A percentile compares a stretch with the other conserved stretches of the same genome.
These are phyloP conservation scores for Squalus acanthias DNA, from an alignment of 2,797 vertebrate species.

Conservation along the genomic window DNA sequence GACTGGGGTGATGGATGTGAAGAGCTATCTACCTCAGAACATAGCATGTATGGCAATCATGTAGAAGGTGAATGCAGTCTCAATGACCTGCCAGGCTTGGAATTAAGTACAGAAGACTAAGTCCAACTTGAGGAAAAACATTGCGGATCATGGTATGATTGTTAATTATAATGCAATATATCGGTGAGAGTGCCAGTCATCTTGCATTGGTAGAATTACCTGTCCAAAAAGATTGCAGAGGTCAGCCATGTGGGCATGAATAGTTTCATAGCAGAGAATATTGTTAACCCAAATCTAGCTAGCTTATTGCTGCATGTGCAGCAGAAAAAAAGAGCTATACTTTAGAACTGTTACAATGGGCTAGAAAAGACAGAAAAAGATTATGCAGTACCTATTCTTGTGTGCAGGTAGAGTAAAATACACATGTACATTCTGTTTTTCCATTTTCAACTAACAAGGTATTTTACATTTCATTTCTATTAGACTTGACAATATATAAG, in stretches of 20 bases:
- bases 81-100: not conserved
- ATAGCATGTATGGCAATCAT: not conserved
- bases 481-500: too few species aligned
- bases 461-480: too few species aligned
- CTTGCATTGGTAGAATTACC: not conserved
- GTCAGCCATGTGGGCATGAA: not conserved
- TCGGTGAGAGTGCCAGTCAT: not conserved
- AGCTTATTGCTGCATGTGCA: too few species aligned
- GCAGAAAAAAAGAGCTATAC: too few species aligned
- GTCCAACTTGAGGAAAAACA: not conserved
- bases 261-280: not conserved
- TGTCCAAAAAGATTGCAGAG: not conserved
- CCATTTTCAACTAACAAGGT: too few species aligned
- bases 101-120: not conserved
- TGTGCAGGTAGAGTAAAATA: too few species aligned
- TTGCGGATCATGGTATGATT: not conserved
- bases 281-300: not conserved
- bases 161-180: not conserved
- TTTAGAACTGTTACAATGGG: too few species aligned
- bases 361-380: too few species aligned
- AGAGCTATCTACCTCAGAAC: not conserved
- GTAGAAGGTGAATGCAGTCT: not conserved
- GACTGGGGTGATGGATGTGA: not conserved
- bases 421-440: too few species aligned
- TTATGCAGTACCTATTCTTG: too few species aligned